Conservation (phyloP, 1,140 invertebrate genomes). For the Idris sp. region DNA sequence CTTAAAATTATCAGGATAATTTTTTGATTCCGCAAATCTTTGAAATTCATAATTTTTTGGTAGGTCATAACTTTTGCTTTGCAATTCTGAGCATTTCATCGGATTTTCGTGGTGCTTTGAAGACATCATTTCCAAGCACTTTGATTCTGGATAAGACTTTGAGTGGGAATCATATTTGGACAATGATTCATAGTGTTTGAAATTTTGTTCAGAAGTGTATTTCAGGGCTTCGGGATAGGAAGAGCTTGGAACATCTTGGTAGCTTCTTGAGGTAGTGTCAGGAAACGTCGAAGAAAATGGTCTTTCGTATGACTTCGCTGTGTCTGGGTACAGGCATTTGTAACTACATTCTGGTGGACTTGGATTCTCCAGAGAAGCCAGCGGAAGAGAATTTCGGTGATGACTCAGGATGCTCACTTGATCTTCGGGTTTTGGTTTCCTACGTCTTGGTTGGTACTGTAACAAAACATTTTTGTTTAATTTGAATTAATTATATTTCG, state of each 20-base stretch:
- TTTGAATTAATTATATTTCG: not conserved
- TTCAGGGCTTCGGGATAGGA: slow-evolving; percentile 60
- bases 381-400: slow-evolving; percentile 56
- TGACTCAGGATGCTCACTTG: slow-evolving; percentile 68
- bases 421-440: slow-evolving; percentile 74
- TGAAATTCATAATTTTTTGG: slow-evolving; percentile 60
- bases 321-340: slow-evolving; percentile 65
- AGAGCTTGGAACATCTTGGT: slow-evolving; percentile 64
- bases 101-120: slow-evolving; percentile 48
- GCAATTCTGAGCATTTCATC: slow-evolving; percentile 66
- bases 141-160: slow-evolving; percentile 65
- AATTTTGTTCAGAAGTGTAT: slow-evolving; percentile 63
- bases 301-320: slow-evolving; percentile 68
- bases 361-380: slow-evolving; percentile 42
- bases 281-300: slow-evolving; percentile 60
- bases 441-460: slow-evolving; percentile 75
- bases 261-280: slow-evolving; percentile 58
- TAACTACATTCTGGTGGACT: slow-evolving; percentile 70
- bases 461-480: slow-evolving; percentile 41
- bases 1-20: slow-evolving; percentile 65
- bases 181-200: slow-evolving; percentile 58
- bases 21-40: slow-evolving; percentile 69
- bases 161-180: slow-evolving; percentile 63
- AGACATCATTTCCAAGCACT: slow-evolving; percentile 52
- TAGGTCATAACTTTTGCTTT: slow-evolving; percentile 67